A percentile compares a stretch with the other conserved stretches of the same genome.
Evolutionary conservation across 2,888 invertebrate species (phyloP).

Genomic region (Boloria selene): DNA sequence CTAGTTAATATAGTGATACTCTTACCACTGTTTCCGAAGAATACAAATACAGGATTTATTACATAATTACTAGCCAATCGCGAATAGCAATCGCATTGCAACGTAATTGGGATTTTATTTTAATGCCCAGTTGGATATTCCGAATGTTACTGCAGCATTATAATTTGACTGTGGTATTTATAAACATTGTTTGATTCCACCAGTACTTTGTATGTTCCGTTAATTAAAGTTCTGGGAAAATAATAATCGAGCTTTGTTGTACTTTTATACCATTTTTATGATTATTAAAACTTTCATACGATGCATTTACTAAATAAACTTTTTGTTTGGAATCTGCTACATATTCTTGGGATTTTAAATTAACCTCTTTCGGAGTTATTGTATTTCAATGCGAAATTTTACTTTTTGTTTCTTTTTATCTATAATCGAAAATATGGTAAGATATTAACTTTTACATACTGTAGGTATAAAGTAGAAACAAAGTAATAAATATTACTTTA

Average conservation of each 20-base stretch:
- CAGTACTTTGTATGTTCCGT: background rate
- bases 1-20: slow-evolving; percentile 9
- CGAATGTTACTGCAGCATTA: slow-evolving; percentile 5
- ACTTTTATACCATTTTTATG: background rate
- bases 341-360: too few species aligned
- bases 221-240: slow-evolving; percentile 17
- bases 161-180: slow-evolving; percentile 20
- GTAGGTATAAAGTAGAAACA: too few species aligned
- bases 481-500: too few species aligned
- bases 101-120: slow-evolving; percentile 20
- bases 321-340: too few species aligned
- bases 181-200: slow-evolving; percentile 1
- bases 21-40: slow-evolving; percentile 26
- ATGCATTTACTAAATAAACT: too few species aligned
- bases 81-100: slow-evolving; percentile 24
- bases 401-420: too few species aligned
- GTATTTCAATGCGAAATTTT: too few species aligned
- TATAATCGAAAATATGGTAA: too few species aligned
- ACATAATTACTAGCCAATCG: slow-evolving; percentile 25
- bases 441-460: too few species aligned
- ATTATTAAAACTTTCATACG: too few species aligned
- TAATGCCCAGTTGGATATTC: slow-evolving; percentile 17
- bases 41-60: slow-evolving; percentile 21
- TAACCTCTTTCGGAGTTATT: too few species aligned
- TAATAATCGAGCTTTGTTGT: background rate